Base-by-base conservation (phyloP, 2,797 vertebrate genomes). In the Takifugu ocellatus region DNA sequence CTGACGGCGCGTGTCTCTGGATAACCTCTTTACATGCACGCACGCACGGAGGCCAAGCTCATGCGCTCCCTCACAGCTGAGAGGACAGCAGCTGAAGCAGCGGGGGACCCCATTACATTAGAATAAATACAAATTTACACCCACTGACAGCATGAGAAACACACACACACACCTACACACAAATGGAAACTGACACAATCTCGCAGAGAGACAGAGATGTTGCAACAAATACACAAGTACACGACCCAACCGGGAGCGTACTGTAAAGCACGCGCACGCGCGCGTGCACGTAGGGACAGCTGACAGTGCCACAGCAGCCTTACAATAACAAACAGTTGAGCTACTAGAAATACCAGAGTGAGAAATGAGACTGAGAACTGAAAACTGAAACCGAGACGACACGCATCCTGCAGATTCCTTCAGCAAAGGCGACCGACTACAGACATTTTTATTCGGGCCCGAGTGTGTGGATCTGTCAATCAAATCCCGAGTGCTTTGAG, bases 251-350 rank as follows among this genome's bases (percentile, higher is more conserved):
- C 36, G 58, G 59, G n/a, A 59, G 27, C 62, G 61, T 54, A 61
- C 54, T 58, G 58, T 49, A 47, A 64, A 49, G 48, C 42, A 66
- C 46, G 53, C 61, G 66, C 65, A 73, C 59, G 66, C 56, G 61
- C 63, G 61, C 47, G 63, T 57, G 56, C 52, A 63, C 71, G 74
- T 24, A 51, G 29, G 25, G 55, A 84, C 90, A 89, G 87, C 90
- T 90, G 90, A 87, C 70, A 33, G 79, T 16, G 74, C 60, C 71
- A 61, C 67, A 59, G 62, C 75, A 70, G 75, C 56, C 68, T 75
- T 83, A 84, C 79, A 85, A 88, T 82, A 91, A 89, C 84, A 89
- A 83, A 78, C 82, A 83, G 74, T 83, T 78, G 74, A 76, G 79
- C 82, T 83, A 85, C 78, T 84, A 85, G 75, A 89, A 90, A 90